Evolutionary conservation across 2,113 vertebrate genomes (phyloP).

Genomic region (Tragelaphus buxtoni): DNA sequence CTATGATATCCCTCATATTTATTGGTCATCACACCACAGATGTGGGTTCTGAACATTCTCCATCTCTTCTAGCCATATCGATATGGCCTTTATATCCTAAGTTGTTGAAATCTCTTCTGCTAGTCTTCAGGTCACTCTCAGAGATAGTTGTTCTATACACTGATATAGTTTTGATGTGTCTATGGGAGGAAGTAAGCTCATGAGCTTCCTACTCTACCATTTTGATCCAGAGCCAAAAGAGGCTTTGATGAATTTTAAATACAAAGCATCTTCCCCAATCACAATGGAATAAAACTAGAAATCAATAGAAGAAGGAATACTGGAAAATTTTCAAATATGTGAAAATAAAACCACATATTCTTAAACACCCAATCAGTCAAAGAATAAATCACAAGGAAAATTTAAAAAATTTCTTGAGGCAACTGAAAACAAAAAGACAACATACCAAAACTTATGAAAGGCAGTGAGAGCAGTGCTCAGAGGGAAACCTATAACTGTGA

Average conservation of each 20-base stretch:
- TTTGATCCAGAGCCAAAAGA: neutral
- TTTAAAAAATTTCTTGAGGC: neutral
- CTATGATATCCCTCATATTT: neutral
- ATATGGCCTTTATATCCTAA: neutral
- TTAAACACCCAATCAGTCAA: neutral
- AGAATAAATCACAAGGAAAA: neutral
- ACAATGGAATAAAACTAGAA: neutral
- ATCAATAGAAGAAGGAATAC: neutral
- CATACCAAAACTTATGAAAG: neutral
- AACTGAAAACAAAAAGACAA: neutral
- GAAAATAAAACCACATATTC: neutral
- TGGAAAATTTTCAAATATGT: neutral
- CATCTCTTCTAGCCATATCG: neutral
- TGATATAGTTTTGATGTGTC: neutral
- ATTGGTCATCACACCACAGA: neutral
- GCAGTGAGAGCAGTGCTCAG: neutral
- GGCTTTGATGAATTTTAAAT: neutral
- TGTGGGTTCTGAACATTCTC: neutral
- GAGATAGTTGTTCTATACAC: neutral
- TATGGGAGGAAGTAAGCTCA: neutral
- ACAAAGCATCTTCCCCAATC: neutral
- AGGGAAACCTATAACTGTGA: neutral
- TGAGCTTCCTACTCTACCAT: neutral
- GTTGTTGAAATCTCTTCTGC: neutral
- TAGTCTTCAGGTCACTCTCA: neutral